Conservation (phyloP, 1,140 invertebrate species). For the Gryon sp. region DNA sequence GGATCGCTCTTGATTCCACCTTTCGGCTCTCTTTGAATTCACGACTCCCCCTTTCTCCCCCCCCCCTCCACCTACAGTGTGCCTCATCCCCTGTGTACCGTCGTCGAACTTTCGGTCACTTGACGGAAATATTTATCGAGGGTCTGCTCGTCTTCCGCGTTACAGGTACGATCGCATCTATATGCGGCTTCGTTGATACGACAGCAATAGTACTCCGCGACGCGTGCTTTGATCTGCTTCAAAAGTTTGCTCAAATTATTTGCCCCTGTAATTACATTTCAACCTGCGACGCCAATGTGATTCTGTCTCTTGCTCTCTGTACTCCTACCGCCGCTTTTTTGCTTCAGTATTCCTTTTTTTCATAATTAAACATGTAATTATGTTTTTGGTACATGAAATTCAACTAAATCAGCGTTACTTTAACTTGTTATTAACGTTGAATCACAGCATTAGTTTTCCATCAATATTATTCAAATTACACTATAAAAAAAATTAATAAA, state of each 20-base stretch:
- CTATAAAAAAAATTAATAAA: too few species aligned
- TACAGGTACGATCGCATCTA: conserved; percentile 52
- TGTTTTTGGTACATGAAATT: conserved; percentile 3
- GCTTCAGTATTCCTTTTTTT: neutral
- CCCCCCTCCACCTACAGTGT: too few species aligned
- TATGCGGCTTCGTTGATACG: conserved; percentile 59
- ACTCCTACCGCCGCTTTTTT: neutral
- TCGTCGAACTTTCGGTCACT: conserved; percentile 71
- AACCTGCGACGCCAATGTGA: conserved; percentile 49
- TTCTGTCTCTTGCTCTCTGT: neutral
- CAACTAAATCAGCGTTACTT: too few species aligned
- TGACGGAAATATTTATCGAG: conserved; percentile 80
- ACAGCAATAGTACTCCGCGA: conserved; percentile 43
- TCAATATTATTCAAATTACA: too few species aligned
- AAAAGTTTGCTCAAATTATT: conserved; percentile 76
- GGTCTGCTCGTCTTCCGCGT: conserved; percentile 66
- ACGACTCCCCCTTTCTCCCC: conserved; percentile 35
- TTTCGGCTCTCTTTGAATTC: conserved; percentile 76
- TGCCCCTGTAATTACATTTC: conserved; percentile 79
- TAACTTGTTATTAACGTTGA: too few species aligned
- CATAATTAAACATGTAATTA: too few species aligned
- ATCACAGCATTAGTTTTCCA: too few species aligned
- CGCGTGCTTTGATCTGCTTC: conserved; percentile 76
- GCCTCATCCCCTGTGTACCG: too few species aligned
- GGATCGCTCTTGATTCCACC: conserved; percentile 74